phyloP scores from a whole-genome alignment of 2,113 vertebrate species.

The Hiodon alosoides region DNA sequence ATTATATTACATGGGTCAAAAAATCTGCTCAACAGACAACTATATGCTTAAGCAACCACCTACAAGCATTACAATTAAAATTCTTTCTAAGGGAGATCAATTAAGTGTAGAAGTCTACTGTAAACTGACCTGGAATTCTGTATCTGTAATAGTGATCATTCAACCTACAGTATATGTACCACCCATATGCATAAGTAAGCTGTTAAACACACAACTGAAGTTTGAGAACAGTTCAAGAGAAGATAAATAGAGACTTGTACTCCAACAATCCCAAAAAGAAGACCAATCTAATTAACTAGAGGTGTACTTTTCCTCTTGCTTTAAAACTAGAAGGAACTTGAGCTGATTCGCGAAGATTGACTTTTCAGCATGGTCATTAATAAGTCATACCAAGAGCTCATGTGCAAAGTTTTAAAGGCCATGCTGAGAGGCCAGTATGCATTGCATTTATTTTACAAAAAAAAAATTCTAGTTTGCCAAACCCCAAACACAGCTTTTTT shows the following conservation, averaged over 20 bases:
- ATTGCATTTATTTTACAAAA: too few relatives aligned
- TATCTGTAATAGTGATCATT: not conserved
- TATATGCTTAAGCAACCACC: too few relatives aligned
- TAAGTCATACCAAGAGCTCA: slow-evolving; percentile 37
- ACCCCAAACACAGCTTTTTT: too few relatives aligned
- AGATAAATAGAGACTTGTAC: not conserved
- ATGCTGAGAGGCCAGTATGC: not conserved
- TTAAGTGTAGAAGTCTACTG: too few relatives aligned
- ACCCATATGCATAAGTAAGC: not conserved
- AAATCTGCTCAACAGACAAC: too few relatives aligned
- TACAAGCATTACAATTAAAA: too few relatives aligned
- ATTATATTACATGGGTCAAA: too few relatives aligned
- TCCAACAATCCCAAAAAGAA: not conserved
- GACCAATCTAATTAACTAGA: not conserved
- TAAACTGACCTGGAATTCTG: too few relatives aligned
- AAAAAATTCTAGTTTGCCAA: not conserved
- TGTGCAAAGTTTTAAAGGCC: not conserved
- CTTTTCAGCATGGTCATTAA: slow-evolving; percentile 44
- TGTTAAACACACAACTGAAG: not conserved
- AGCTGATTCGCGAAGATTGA: slow-evolving; percentile 31
- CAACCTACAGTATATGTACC: not conserved
- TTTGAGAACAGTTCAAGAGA: slow-evolving; percentile 3
- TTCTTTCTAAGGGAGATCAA: too few relatives aligned
- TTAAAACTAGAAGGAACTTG: slow-evolving; percentile 34
- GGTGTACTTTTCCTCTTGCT: not conserved